Conservation (phyloP, 2,797 vertebrate genomes). For the Ctenopoma multispine region DNA sequence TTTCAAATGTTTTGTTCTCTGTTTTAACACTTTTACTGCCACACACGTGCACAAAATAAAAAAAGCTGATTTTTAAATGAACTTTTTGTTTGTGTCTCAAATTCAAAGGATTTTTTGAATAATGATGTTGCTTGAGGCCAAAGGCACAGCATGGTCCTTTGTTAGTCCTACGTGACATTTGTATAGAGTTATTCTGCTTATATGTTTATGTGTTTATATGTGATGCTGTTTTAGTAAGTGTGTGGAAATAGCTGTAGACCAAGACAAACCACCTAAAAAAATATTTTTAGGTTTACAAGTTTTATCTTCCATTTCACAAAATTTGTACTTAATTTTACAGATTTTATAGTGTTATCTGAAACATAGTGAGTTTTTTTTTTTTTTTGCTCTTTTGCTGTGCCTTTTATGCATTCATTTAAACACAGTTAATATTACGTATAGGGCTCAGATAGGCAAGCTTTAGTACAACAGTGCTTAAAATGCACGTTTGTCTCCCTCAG, state of each 20-base stretch:
- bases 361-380: not conserved
- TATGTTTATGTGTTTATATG: slow-evolving; percentile 15
- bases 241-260: slow-evolving; percentile 6
- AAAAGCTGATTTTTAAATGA: slow-evolving; percentile 5
- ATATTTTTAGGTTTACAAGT: not conserved
- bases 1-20: slow-evolving; percentile 20
- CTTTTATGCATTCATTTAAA: slow-evolving; percentile 1
- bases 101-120: not conserved
- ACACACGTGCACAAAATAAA: slow-evolving; percentile 27
- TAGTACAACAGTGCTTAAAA: not conserved
- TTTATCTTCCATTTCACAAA: not conserved
- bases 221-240: not conserved
- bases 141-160: slow-evolving; percentile 18
- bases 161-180: slow-evolving; percentile 10
- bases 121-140: slow-evolving; percentile 23
- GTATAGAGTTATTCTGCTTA: slow-evolving; percentile 27
- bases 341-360: not conserved
- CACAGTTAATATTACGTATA: not conserved
- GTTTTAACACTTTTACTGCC: slow-evolving; percentile 21
- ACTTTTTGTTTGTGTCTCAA: not conserved
- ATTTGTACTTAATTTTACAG: not conserved
- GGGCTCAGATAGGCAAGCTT: not conserved
- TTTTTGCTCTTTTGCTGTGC: too few relatives aligned
- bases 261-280: not conserved
- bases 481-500: not conserved